Evolutionary conservation across 2,113 vertebrate genomes (phyloP).

Genomic region (Odocoileus hemionus): DNA sequence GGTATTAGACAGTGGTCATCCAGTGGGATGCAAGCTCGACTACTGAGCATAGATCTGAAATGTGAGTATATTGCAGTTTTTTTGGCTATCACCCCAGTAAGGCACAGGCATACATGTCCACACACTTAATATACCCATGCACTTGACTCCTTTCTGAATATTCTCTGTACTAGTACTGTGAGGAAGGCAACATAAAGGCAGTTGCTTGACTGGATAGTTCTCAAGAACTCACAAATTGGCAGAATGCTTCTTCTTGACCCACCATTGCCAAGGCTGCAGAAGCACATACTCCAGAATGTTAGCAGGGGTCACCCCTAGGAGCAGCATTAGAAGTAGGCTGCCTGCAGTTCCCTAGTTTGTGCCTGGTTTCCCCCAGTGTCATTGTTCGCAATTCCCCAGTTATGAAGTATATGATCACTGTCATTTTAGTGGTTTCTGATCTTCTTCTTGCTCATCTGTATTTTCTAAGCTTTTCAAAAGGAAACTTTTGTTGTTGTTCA

Average conservation of each 20-base stretch:
- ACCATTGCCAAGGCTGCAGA: background rate
- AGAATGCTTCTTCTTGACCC: background rate
- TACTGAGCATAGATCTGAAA: background rate
- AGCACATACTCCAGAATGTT: background rate
- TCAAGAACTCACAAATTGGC: background rate
- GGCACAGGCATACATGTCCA: background rate
- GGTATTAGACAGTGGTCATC: background rate
- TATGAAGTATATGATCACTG: background rate
- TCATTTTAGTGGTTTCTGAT: background rate
- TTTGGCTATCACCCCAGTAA: background rate
- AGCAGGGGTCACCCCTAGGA: background rate
- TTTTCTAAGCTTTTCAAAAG: background rate
- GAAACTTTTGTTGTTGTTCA: background rate
- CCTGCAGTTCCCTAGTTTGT: background rate
- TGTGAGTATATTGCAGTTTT: background rate
- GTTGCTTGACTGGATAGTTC: background rate
- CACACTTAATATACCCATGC: too few relatives aligned
- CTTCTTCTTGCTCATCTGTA: background rate
- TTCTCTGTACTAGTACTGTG: background rate
- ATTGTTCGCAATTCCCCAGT: fast-evolving
- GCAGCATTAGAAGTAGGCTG: fast-evolving
- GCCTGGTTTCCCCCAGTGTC: background rate
- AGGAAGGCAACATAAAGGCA: background rate
- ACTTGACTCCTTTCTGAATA: background rate
- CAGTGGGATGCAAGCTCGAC: background rate